These are phyloP conservation scores for Metopolophium dirhodum DNA, from an alignment of 1,140 invertebrate species.

Conservation along the genomic window DNA sequence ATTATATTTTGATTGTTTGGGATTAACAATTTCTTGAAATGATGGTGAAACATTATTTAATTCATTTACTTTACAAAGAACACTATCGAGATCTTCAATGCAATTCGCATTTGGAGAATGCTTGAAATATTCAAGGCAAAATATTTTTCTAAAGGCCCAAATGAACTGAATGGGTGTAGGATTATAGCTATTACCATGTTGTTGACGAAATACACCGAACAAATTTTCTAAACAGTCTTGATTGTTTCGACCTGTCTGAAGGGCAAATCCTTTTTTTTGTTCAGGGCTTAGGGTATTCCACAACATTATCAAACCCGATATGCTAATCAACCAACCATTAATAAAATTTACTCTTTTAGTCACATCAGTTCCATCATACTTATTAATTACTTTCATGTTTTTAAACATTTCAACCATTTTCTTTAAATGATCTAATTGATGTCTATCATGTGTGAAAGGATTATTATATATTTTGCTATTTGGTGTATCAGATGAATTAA, in stretches of 20 bases:
- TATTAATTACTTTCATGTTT: slow-evolving; percentile 16
- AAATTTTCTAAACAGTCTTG: not conserved
- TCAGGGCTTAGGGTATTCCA: not conserved
- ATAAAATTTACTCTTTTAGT: not conserved
- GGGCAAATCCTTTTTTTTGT: not conserved
- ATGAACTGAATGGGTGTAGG: not conserved
- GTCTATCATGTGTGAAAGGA: not conserved
- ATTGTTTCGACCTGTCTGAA: not conserved
- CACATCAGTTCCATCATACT: not conserved
- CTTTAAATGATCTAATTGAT: slow-evolving; percentile 11
- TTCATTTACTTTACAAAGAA: not conserved
- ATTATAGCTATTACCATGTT: not conserved
- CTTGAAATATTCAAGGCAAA: not conserved
- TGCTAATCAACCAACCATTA: not conserved
- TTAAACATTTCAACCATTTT: slow-evolving; percentile 14
- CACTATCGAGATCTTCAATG: not conserved
- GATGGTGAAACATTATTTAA: not conserved
- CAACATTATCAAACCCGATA: not conserved
- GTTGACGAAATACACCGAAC: not conserved
- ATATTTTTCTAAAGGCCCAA: not conserved
- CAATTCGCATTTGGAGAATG: not conserved
- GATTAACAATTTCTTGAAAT: not conserved
- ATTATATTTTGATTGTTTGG: not conserved
- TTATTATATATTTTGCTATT: not conserved
- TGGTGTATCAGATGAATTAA: not conserved